Percentiles rank a stretch among this genome's conserved stretches.
These are phyloP conservation scores for Heliocidaris tuberculata DNA, from an alignment of 35 echinoderm and acorn worm genomes.

Conservation along the genomic window DNA sequence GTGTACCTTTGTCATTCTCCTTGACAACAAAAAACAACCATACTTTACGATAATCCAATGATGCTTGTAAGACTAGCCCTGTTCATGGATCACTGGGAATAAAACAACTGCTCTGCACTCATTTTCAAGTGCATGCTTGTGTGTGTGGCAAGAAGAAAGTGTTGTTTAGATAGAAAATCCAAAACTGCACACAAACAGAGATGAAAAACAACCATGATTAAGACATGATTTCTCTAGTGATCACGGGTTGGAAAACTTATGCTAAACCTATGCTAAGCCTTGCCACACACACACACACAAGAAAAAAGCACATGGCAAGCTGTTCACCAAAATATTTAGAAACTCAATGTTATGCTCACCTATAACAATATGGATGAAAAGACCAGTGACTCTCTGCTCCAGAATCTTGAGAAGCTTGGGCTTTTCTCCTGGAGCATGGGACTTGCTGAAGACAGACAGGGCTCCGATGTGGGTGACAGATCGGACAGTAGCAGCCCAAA, in stretches of 20 bases:
- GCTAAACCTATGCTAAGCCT: too few relatives aligned
- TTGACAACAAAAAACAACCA: neutral
- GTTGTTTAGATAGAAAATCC: too few relatives aligned
- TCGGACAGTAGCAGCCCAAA: slow-evolving; percentile 85
- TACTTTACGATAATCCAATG: neutral
- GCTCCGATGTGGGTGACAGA: slow-evolving; percentile 84
- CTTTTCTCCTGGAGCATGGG: slow-evolving; percentile 85
- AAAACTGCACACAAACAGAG: too few relatives aligned
- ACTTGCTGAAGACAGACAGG: slow-evolving; percentile 76
- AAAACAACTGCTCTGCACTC: too few relatives aligned
- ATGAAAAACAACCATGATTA: too few relatives aligned
- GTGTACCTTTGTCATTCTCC: neutral
- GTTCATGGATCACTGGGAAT: neutral
- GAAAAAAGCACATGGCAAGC: too few relatives aligned
- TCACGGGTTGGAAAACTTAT: too few relatives aligned
- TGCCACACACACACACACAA: too few relatives aligned
- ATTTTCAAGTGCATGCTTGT: too few relatives aligned
- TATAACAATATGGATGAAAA: slow-evolving; percentile 76
- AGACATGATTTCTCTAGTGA: too few relatives aligned
- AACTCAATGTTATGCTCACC: slow-evolving; percentile 45
- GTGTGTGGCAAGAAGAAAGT: too few relatives aligned
- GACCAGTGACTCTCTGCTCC: slow-evolving; percentile 78
- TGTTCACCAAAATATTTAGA: too few relatives aligned
- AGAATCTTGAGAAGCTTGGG: slow-evolving; percentile 64
- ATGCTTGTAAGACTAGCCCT: neutral